phyloP scores from a whole-genome alignment of 2,888 invertebrate species.

The Eubasilissa splendida region DNA sequence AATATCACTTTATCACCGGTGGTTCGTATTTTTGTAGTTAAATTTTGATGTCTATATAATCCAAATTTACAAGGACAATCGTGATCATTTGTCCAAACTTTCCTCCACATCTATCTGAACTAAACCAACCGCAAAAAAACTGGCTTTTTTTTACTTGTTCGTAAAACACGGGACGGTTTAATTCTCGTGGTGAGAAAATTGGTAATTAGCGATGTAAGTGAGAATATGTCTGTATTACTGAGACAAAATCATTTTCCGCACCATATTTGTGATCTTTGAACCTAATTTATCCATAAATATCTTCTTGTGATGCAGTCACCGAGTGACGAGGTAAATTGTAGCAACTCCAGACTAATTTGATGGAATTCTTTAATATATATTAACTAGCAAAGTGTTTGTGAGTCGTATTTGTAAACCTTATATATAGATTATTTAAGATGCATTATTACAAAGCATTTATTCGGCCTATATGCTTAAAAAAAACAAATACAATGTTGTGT shows the following conservation, averaged over 20 bases:
- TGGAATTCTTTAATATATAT: background rate
- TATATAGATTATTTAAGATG: constrained; percentile 4
- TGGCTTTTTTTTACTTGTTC: too few species aligned
- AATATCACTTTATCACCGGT: background rate
- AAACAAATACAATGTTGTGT: too few species aligned
- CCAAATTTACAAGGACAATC: background rate
- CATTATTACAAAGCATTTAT: constrained; percentile 10
- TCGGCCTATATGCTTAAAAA: background rate
- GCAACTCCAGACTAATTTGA: background rate
- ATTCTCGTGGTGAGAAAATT: too few species aligned
- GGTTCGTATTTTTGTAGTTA: constrained; percentile 14
- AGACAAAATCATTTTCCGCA: too few species aligned
- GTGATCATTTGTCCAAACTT: background rate
- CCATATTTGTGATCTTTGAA: too few species aligned
- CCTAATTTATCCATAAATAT: too few species aligned
- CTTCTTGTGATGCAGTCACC: background rate
- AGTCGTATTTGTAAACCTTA: constrained; percentile 16
- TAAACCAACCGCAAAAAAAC: too few species aligned
- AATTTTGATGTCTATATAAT: constrained; percentile 30
- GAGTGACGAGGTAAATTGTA: background rate
- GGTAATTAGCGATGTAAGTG: too few species aligned
- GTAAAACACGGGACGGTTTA: too few species aligned
- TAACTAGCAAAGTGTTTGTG: background rate
- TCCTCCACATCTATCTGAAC: background rate
- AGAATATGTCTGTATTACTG: too few species aligned